Conservation (phyloP, 2,113 vertebrate genomes). For the Eulemur macaco region DNA sequence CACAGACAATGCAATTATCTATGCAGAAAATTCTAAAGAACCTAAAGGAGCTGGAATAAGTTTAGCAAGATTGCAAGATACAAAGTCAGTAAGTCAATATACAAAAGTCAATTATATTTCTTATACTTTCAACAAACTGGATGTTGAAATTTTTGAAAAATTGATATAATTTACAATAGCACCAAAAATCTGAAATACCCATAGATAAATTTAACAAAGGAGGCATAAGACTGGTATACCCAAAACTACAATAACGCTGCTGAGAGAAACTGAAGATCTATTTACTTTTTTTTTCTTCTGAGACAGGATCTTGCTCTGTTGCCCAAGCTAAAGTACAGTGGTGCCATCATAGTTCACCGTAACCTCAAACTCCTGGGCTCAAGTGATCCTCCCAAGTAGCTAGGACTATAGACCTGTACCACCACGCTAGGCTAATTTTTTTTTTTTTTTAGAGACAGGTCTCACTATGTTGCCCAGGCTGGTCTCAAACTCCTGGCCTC, state of each 20-base stretch:
- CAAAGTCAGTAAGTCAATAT: not conserved
- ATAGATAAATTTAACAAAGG: not conserved
- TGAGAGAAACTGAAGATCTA: not conserved
- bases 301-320: too few species aligned
- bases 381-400: too few species aligned
- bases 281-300: too few species aligned
- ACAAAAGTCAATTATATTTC: not conserved
- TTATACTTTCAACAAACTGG: not conserved
- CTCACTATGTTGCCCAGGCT: too few species aligned
- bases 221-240: not conserved
- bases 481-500: too few species aligned
- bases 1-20: not conserved
- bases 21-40: not conserved
- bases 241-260: not conserved
- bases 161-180: not conserved
- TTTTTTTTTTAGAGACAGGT: too few species aligned
- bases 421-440: too few species aligned
- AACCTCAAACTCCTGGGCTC: too few species aligned
- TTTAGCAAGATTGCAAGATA: not conserved
- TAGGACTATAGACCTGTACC: too few species aligned
- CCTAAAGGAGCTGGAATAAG: not conserved
- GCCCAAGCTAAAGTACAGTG: too few species aligned
- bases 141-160: not conserved
- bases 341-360: too few species aligned
- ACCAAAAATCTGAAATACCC: not conserved